Base-by-base conservation (phyloP, 2,888 invertebrate species). In the Polydrusus tereticollis region DNA sequence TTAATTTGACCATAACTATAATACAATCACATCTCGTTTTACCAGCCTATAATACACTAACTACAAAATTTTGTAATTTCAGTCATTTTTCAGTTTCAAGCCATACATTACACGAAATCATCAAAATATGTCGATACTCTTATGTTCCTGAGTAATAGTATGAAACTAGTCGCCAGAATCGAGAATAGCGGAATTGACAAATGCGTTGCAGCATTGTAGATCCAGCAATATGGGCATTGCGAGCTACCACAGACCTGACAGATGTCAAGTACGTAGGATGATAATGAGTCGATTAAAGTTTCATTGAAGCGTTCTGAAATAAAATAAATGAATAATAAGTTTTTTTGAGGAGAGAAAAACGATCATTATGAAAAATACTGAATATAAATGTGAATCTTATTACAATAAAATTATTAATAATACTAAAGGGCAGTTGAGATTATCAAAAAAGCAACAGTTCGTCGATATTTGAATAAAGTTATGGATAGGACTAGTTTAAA, bases 211-310 rank as follows among this genome's bases (percentile, higher is more conserved):
- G 88, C 85, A 85, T 94, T 95, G 86, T 94, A 95, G 77, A 95
- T 93, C 60, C 93, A 91, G 85, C 96, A 96, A 86, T 96, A 96
- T 0, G 96, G 96, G 83, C 96, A 97, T 84, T 96, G 96, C 50
- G 96, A 96, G 63, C 96, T 96, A 71, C 96, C 97, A 84, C 97
- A 97, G 6, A 97, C 96, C 83, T 96, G 96, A 85, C 97, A 97
- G 77, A 97, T 96, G 85, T 96, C 96, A 72, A 97, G 87, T 23
- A 94, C 88, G 86, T 95, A 96, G 0, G 95, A 93, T 16, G 94
- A 93, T 57, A 94, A 87, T 1, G 95, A 91, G 87, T 96, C 95
- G 84, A 95, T 95, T 85, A 97, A 94, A 0, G 94, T 93, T 87
- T 96, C 96, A 86, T 96, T 96, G 86, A 93, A 97, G 23, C 96